Evolutionary conservation across 2,888 invertebrate genomes (phyloP), one percentile per base, ranked within the genome.

Genomic region (Dysmachus trigonus): DNA sequence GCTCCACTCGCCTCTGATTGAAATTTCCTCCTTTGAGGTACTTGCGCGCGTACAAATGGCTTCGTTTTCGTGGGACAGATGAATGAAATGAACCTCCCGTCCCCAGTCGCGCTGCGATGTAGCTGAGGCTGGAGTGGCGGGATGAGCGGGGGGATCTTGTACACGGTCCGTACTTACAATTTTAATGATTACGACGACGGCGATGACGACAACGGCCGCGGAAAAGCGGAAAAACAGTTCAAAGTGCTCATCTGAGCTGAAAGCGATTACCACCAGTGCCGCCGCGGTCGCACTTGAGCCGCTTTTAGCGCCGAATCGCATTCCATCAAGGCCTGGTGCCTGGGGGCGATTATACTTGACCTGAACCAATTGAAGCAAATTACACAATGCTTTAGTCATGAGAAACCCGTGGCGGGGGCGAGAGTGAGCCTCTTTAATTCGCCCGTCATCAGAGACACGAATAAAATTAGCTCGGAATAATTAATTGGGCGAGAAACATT

Each of bases 211-310:
- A 62, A 18, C 62, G 27, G 10, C 62, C 62, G 62, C 62, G 35
- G 35, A 33, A 76, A 76, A 76, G 76, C 22, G 76, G 38, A 76
- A 76, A 76, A 76, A 38, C 33, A 76, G 76, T 76, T 76, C 38
- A 76, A 76, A 76, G 76, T 76, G 76, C 18, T 38, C 76, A 76
- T 76, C 76, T 38, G 8, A 38, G 76, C 13, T 76, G 38, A 38
- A 76, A 76, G 76, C 38, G 38, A 76, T 76, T 76, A 38, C 38
- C 31, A 72, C 15, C 5, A 30, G 27, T 31, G 15, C 31, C 76
- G 38, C 38, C 18, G 51, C 18, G 18, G 62, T 0, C 62, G 22
- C 22, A 62, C 62, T 62, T 62, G 62, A 62, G 27, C 62, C 27
- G 62, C 62, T 62, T 62, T 62, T 62, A 62, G 62, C 62, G 22